Evolutionary conservation across 2,888 invertebrate species (phyloP).

Genomic region (Microctonus brassicae): DNA sequence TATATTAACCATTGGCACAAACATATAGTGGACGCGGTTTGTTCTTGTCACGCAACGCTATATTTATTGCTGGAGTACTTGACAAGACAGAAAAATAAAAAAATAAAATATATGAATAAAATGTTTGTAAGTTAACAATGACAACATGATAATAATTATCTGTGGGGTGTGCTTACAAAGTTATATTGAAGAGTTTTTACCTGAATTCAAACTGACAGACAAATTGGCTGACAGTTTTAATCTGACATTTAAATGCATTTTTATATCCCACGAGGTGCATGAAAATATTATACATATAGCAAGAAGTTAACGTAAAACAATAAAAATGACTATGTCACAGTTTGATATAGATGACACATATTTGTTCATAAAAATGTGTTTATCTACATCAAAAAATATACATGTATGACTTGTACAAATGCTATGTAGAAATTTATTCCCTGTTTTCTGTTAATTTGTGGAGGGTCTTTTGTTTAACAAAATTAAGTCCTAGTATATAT

Average conservation of each 20-base stretch:
- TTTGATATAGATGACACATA: too few species aligned
- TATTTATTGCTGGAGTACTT: not conserved
- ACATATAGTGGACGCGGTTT: not conserved
- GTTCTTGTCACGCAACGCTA: not conserved
- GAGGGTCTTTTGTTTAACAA: constrained; percentile 28
- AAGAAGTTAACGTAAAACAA: not conserved
- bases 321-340: not conserved
- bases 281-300: not conserved
- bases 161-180: not conserved
- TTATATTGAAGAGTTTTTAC: not conserved
- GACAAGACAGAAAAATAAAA: not conserved
- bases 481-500: constrained; percentile 17
- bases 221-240: not conserved
- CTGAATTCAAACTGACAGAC: not conserved
- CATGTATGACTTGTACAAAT: not conserved
- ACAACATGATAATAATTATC: not conserved
- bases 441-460: not conserved
- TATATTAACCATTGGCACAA: not conserved
- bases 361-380: not conserved
- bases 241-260: not conserved
- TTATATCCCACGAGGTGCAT: not conserved
- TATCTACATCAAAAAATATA: not conserved
- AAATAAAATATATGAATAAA: not conserved
- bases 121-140: not conserved
- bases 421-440: not conserved